Conservation (phyloP, 1,140 invertebrate species). For the Cotesia typhae region DNA sequence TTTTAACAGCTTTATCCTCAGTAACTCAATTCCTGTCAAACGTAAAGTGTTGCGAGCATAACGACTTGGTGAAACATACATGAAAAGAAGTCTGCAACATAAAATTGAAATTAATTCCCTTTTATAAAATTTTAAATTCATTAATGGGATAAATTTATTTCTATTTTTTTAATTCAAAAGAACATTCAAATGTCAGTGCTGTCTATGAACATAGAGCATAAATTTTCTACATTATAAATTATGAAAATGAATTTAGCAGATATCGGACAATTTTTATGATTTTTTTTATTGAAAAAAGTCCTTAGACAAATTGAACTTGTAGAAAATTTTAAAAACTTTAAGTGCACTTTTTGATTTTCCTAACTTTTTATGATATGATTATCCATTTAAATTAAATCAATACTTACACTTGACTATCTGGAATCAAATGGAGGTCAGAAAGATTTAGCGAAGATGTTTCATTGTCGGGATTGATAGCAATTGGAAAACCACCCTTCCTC, state of each 20-base stretch:
- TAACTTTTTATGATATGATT: no score
- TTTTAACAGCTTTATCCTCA: constrained; percentile 59
- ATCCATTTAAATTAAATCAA: constrained; percentile 22
- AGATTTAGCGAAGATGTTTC: constrained; percentile 43
- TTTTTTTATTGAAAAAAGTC: no score
- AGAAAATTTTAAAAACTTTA: background rate
- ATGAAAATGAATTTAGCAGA: background rate
- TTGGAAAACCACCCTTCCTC: constrained; percentile 64
- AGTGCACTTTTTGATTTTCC: background rate
- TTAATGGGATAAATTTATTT: no score
- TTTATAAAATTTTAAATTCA: no score
- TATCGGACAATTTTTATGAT: background rate
- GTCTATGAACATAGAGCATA: background rate
- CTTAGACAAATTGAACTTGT: background rate
- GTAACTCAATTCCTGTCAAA: constrained; percentile 49
- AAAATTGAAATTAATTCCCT: constrained; percentile 27
- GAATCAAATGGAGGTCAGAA: constrained; percentile 58
- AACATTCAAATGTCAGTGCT: no score
- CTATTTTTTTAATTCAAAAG: no score
- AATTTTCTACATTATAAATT: background rate
- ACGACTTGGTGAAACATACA: constrained; percentile 47
- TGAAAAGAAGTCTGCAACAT: constrained; percentile 62
- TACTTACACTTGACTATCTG: constrained; percentile 63
- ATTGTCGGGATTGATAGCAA: constrained; percentile 54
- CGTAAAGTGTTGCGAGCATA: constrained; percentile 60